These are phyloP conservation scores for Carassius carassius DNA, from an alignment of 2,113 vertebrate species.

Conservation along the genomic window DNA sequence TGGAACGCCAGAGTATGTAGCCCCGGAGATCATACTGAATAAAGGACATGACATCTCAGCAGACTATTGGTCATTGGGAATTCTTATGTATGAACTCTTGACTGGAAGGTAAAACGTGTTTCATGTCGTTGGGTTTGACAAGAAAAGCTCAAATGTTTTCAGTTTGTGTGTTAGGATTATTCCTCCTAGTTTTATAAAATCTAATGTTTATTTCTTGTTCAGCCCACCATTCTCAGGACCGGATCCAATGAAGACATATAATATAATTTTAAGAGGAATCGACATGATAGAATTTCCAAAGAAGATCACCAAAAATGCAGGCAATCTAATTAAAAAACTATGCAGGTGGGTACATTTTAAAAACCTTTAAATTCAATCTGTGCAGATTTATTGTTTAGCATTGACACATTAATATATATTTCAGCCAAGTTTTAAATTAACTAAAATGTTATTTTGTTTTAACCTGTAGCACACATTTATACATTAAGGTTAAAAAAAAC, in stretches of 20 bases:
- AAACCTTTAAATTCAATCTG: background rate
- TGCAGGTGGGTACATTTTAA: conserved; percentile 82
- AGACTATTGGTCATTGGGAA: conserved; percentile 97
- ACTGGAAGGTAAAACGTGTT: conserved; percentile 88
- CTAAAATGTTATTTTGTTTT: background rate
- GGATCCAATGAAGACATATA: conserved; percentile 98
- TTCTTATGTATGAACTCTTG: conserved; percentile 97
- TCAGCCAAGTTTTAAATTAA: background rate
- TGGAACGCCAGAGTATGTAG: conserved; percentile 90
- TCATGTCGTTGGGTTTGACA: background rate
- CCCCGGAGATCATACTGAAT: too few relatives aligned
- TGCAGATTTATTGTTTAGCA: too few relatives aligned
- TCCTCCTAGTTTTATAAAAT: background rate
- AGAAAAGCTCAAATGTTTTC: background rate
- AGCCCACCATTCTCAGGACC: conserved; percentile 98
- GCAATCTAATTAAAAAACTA: conserved; percentile 97
- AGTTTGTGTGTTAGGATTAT: background rate
- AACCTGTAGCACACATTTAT: background rate
- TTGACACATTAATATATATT: too few relatives aligned
- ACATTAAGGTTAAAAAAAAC: background rate
- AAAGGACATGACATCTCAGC: conserved; percentile 85
- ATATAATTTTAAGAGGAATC: conserved; percentile 94
- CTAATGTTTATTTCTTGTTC: background rate
- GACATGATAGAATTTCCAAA: conserved; percentile 99
- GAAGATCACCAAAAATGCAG: conserved; percentile 97